These are phyloP conservation scores for Cheilosia scutellata DNA, from an alignment of 2,888 invertebrate genomes.

Conservation along the genomic window DNA sequence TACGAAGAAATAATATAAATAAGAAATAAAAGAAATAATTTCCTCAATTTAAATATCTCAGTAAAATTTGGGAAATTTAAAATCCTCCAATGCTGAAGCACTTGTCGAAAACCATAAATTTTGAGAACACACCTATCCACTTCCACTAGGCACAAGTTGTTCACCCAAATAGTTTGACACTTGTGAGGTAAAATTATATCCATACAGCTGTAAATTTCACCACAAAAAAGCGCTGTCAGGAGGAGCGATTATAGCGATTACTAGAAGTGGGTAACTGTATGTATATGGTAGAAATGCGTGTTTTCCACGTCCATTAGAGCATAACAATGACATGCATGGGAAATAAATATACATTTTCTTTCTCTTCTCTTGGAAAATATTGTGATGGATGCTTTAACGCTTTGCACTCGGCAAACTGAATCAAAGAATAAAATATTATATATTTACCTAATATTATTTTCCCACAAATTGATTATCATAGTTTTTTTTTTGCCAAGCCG, in stretches of 20 bases:
- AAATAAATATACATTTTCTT: neutral
- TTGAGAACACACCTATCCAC: neutral
- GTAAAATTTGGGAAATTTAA: no score
- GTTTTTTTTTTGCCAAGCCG: conserved; percentile 33
- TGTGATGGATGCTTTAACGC: no score
- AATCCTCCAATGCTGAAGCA: no score
- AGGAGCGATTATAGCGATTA: conserved; percentile 11
- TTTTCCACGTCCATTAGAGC: conserved; percentile 42
- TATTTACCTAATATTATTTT: conserved; percentile 42
- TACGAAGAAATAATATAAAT: no score
- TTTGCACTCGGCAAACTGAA: neutral
- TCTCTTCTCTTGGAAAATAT: no score
- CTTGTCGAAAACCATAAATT: no score
- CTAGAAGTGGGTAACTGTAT: conserved; percentile 26
- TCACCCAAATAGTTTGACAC: conserved; percentile 45
- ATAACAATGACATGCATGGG: conserved; percentile 24
- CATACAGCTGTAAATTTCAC: conserved; percentile 53
- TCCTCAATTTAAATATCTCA: no score
- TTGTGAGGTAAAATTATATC: conserved; percentile 50
- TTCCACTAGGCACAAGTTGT: conserved; percentile 11
- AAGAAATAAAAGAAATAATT: no score
- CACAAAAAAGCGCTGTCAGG: conserved; percentile 48
- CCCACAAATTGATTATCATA: conserved; percentile 33
- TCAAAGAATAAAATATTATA: neutral
- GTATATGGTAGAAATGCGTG: neutral